Evolutionary conservation across 2,888 invertebrate genomes (phyloP).

Genomic region (Theristus sp.): DNA sequence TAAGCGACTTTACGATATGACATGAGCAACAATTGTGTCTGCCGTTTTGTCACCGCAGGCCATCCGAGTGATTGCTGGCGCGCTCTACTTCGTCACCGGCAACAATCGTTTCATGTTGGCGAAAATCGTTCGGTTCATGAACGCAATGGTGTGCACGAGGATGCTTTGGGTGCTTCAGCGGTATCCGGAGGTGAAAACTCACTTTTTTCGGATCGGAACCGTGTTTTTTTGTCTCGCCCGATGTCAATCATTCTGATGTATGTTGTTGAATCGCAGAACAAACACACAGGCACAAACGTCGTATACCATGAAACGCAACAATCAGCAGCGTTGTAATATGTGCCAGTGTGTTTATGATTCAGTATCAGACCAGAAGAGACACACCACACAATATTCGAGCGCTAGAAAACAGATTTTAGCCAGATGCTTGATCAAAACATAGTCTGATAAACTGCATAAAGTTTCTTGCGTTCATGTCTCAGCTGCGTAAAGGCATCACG

Average conservation of each 20-base stretch:
- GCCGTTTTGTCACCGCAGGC: constrained; percentile 40
- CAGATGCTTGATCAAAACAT: too few species aligned
- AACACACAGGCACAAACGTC: too few species aligned
- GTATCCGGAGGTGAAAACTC: background rate
- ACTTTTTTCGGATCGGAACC: too few species aligned
- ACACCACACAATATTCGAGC: too few species aligned
- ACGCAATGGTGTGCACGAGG: constrained; percentile 50
- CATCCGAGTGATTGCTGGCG: constrained; percentile 46
- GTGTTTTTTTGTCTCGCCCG: background rate
- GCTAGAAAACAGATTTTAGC: too few species aligned
- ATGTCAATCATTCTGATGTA: background rate
- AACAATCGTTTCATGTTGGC: constrained; percentile 62
- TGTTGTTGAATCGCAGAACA: background rate
- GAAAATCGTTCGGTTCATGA: constrained; percentile 45
- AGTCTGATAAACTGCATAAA: too few species aligned
- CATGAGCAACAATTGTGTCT: background rate
- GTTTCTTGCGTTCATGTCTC: too few species aligned
- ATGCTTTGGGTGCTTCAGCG: constrained; percentile 53
- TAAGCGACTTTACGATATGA: too few species aligned
- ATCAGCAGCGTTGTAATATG: too few species aligned
- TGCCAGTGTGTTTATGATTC: too few species aligned
- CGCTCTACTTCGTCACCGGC: constrained; percentile 55
- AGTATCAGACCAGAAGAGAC: too few species aligned
- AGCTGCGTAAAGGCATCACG: constrained; percentile 43
- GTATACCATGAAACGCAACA: too few species aligned